Percentiles rank a stretch among this genome's conserved stretches.
These are phyloP conservation scores for Datnioides undecimradiatus DNA, from an alignment of 2,113 vertebrate species.

Conservation along the genomic window DNA sequence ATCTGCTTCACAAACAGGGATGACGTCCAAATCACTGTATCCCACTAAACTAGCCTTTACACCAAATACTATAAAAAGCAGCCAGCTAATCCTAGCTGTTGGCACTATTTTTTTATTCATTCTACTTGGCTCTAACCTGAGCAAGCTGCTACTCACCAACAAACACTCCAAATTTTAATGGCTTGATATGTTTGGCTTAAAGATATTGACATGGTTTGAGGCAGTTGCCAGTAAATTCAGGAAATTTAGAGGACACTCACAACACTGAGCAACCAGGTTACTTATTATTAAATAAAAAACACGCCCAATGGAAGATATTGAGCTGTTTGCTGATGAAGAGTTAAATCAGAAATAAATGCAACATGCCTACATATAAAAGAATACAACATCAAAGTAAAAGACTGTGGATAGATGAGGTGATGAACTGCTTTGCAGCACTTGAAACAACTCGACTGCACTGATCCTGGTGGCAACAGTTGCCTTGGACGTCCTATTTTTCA, in stretches of 20 bases:
- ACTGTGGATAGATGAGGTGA: neutral
- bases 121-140: conserved; percentile 50
- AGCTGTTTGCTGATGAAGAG: conserved; percentile 1
- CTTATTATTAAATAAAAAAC: neutral
- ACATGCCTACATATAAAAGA: neutral
- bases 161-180: conserved; percentile 37
- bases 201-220: conserved; percentile 13
- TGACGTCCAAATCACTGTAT: conserved; percentile 58
- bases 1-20: conserved; percentile 53
- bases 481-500: neutral
- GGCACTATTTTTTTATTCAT: conserved; percentile 51
- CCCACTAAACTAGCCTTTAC: conserved; percentile 58
- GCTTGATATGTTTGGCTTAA: conserved; percentile 32
- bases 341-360: conserved; percentile 3
- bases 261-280: neutral
- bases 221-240: conserved; percentile 9
- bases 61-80: conserved; percentile 63
- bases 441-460: neutral
- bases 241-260: neutral
- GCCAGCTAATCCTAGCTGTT: conserved; percentile 56
- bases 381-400: neutral
- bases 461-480: neutral
- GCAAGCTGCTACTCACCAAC: conserved; percentile 46
- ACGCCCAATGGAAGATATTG: neutral
- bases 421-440: neutral